These are phyloP conservation scores for human (Homo sapiens) DNA, from an alignment of 2,113 vertebrate genomes.

Conservation along the genomic window GRCh38 chr1:117941501-117942000, in stretches of 20 bases:
- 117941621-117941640: neutral
- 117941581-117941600: neutral
- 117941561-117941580: neutral
- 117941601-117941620: neutral
- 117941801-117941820: constrained; percentile 91
- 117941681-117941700: neutral
- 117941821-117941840: constrained; percentile 93
- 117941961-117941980: neutral
- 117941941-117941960: neutral
- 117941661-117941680: neutral
- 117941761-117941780: constrained; percentile 92
- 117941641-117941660: neutral
- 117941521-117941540: neutral
- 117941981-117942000: neutral
- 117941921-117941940: neutral
- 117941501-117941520: neutral
- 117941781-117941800: constrained; percentile 91
- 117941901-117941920: neutral
- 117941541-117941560: neutral
- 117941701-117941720: neutral
- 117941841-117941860: constrained; percentile 84
- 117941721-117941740: constrained; percentile 8
- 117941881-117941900: neutral
- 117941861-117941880: neutral
- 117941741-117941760: constrained; percentile 89